Evolutionary conservation across 2,797 vertebrate genomes (phyloP), one percentile per base, ranked within the genome.

Genomic region (Euphonia xanthogaster): DNA sequence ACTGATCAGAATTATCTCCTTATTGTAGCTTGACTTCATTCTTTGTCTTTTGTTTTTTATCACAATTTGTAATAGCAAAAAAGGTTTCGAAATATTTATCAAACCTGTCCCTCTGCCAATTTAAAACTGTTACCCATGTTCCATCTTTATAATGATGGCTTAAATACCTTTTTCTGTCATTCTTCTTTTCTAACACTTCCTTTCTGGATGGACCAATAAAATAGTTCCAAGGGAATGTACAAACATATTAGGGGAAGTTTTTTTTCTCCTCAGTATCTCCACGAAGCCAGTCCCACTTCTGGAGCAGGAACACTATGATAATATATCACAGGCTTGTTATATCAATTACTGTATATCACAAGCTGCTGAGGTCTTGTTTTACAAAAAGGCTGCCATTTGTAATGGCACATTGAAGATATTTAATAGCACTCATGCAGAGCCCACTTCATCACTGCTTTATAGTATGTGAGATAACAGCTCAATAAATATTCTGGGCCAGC

Each of bases 401-500:
- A 92, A 76, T 1, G 18, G 33, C 31, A 16, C 54, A 57, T 15
- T 39, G 37, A 91, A 68, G 75, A 71, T 79, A 81, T 87, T 87
- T 87, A 87, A 89, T 58, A 75, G 68, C 81, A 68, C 51, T 91
- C 92, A 78, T 95, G 89, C 90, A 89, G 81, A 95, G 83, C 84
- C 7, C 21, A 35, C 65, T 96, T 81, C 0, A 0, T 96, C 88
- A 85, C 57, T 0, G 2, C 54, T 85, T 89, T 94, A 68, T 63
- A 81, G 33, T 53, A 42, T 35, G n/a, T 78, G 67, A 91, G 78
- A 78, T 93, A 94, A 88, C 57, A 91, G 37, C 81, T 92, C 86
- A 92, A 31, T 91, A 94, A 94, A 83, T 95, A 84, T 73, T 86
- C 65, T 33, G 20, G 39, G 15, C 54, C 20, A 80, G 61, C 40